Base-by-base conservation (phyloP, 2,797 vertebrate genomes). In the Xiphorhynchus erythropygius region DNA sequence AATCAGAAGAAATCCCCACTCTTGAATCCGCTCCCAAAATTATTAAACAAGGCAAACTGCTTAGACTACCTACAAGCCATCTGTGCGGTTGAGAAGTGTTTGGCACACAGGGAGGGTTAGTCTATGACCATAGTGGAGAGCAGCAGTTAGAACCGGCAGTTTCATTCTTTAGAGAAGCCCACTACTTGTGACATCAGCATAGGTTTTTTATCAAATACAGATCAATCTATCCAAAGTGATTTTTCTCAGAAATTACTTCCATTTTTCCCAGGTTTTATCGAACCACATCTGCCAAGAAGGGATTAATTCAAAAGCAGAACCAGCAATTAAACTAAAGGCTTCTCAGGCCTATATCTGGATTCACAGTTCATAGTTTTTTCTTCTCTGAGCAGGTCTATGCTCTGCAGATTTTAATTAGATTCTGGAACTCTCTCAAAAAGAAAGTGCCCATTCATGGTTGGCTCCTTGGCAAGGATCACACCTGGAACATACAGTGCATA, bases 71-170 rank as follows among this genome's bases (percentile, higher is more conserved):
- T 47, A 19, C 46, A 57, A 59, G 27, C 50, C 8, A 57, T 9
- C 9, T 18, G 17, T 27, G 12, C 55, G 24, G 49, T 69, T 70
- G n/a, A 83, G 44, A 49, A 42, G 28, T 9, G 23, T 52, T 44
- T 52, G 28, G 25, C 67, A 74, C 35, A 12, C 9, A 42, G 32
- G 9, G 32, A 42, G 69, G 24, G 9, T 52, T 41, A n/a, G 19
- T 52, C 32, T 62, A 23, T 0, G 0, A 16, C 16, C 14, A 11
- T 17, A 39, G 52, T 6, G 2, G 23, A 32, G 14, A 80, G 10
- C 6, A 13, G 10, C 53, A 90, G 39, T n/a, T 32, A 39, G 32
- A 71, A 49, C 16, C 16, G 35, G 17, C 0, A 1, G 11, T 59
- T 85, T 33, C 8, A 24, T 55, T 44, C 39, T 33, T 69, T 68